Conservation (phyloP, 1,140 invertebrate species). For the Dreissena polymorpha region DNA sequence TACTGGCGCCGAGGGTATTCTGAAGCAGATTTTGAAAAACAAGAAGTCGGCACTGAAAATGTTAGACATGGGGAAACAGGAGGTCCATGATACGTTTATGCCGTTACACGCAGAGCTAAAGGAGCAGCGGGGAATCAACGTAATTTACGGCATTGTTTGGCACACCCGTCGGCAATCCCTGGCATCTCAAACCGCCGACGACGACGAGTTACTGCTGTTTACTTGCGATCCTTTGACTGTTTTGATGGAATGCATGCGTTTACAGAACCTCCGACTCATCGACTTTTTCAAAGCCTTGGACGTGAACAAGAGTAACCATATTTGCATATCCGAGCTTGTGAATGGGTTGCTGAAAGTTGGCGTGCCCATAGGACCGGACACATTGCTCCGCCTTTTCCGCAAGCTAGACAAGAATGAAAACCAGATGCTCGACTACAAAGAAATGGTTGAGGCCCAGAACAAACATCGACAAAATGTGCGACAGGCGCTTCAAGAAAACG, state of each 20-base stretch:
- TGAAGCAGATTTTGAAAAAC: slow-evolving; percentile 20
- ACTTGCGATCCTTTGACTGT: slow-evolving; percentile 39
- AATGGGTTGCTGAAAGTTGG: slow-evolving; percentile 29
- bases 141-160: slow-evolving; percentile 27
- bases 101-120: not conserved
- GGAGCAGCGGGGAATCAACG: slow-evolving; percentile 13
- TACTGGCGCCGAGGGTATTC: slow-evolving; percentile 26
- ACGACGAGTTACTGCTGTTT: slow-evolving; percentile 20
- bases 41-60: slow-evolving; percentile 12
- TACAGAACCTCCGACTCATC: slow-evolving; percentile 37
- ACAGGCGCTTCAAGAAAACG: not conserved
- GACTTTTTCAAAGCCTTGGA: slow-evolving; percentile 50
- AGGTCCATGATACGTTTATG: slow-evolving; percentile 38
- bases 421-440: slow-evolving; percentile 11
- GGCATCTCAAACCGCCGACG: not conserved
- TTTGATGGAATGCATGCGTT: slow-evolving; percentile 43
- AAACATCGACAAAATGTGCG: slow-evolving; percentile 17
- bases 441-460: slow-evolving; percentile 31
- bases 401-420: slow-evolving; percentile 32
- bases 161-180: not conserved
- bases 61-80: slow-evolving; percentile 36
- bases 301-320: slow-evolving; percentile 16
- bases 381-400: not conserved
- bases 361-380: slow-evolving; percentile 2
- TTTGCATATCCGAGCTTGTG: slow-evolving; percentile 37